Conservation (phyloP, 2,888 invertebrate species). For the Cerceris ruficornis region DNA sequence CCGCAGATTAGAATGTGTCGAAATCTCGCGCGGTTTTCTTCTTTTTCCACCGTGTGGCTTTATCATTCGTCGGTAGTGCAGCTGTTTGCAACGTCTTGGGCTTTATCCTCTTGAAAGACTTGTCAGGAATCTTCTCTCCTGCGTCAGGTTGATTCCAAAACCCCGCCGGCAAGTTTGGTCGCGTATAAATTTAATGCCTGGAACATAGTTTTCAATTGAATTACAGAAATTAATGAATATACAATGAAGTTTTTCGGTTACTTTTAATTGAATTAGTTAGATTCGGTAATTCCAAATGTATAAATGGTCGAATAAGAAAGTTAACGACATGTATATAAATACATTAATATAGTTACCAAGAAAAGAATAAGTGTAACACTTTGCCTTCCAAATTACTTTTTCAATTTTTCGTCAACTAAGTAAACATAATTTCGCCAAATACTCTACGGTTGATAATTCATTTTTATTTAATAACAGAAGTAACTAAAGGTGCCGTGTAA, state of each 20-base stretch:
- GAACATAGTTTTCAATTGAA: constrained; percentile 69
- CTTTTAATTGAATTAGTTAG: neutral
- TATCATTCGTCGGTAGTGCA: constrained; percentile 20
- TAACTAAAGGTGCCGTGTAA: too few species aligned
- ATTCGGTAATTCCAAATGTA: too few species aligned
- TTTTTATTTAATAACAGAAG: too few species aligned
- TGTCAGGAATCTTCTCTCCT: neutral
- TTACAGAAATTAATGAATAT: neutral
- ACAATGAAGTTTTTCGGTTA: neutral
- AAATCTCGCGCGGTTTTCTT: constrained; percentile 11
- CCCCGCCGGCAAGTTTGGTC: constrained; percentile 90
- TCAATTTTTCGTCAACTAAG: too few species aligned
- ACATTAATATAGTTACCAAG: too few species aligned
- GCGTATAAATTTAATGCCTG: constrained; percentile 92
- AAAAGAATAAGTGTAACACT: too few species aligned
- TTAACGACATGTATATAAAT: too few species aligned
- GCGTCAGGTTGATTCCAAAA: constrained; percentile 84
- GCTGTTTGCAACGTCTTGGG: constrained; percentile 7
- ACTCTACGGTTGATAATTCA: too few species aligned
- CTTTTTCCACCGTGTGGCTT: constrained; percentile 19
- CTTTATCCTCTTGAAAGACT: neutral
- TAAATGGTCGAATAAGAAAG: too few species aligned
- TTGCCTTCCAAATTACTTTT: too few species aligned
- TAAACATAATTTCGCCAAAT: too few species aligned
- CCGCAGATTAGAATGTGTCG: neutral